These are phyloP conservation scores for Entomyzon cyanotis DNA, from an alignment of 2,113 vertebrate species.

Conservation along the genomic window DNA sequence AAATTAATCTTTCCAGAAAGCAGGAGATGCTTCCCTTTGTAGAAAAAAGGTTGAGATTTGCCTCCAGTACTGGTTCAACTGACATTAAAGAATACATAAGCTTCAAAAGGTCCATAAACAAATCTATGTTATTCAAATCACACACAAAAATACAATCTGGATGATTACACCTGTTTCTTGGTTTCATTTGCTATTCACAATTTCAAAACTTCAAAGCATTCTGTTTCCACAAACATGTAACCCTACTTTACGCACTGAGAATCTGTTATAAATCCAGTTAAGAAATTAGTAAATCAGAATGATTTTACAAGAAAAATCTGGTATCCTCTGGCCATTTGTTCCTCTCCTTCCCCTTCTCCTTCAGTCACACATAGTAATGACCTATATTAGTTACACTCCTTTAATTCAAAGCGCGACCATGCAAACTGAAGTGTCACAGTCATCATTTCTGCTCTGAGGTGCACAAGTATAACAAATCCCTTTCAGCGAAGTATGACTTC, in stretches of 20 bases:
- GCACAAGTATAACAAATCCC: fast-evolving
- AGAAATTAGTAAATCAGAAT: not conserved
- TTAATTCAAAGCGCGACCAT: not conserved
- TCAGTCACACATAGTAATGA: not conserved
- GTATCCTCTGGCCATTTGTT: not conserved
- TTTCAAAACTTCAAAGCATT: not conserved
- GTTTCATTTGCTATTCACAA: not conserved
- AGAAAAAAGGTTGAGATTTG: not conserved
- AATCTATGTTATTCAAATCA: not conserved
- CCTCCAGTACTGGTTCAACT: not conserved
- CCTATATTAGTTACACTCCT: not conserved
- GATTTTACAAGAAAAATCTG: not conserved
- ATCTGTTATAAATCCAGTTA: not conserved
- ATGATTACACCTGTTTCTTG: not conserved
- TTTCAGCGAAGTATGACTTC: not conserved
- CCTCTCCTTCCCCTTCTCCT: not conserved
- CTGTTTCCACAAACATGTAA: not conserved
- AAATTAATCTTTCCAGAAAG: not conserved
- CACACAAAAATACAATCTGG: not conserved
- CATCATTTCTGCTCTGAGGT: not conserved
- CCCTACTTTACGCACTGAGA: not conserved
- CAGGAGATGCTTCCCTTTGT: not conserved
- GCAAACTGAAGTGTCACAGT: not conserved
- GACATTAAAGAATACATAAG: fast-evolving
- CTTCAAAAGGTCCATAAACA: not conserved